These are phyloP conservation scores for Vicugna pacos DNA, from an alignment of 2,113 vertebrate genomes.

Conservation along the genomic window DNA sequence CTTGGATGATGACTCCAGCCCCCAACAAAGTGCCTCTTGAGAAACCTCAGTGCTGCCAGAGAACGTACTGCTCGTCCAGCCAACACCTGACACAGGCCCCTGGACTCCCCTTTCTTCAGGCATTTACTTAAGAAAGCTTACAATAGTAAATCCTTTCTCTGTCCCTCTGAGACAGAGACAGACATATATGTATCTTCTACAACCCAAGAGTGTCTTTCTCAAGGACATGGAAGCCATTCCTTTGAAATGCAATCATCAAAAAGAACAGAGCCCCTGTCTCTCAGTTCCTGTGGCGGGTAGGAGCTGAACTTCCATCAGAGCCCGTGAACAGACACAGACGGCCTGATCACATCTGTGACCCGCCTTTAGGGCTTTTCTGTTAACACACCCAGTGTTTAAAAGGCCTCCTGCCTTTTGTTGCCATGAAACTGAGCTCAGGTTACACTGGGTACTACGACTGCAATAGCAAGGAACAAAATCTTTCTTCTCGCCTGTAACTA, in stretches of 20 bases:
- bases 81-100: neutral
- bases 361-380: neutral
- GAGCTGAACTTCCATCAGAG: neutral
- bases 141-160: neutral
- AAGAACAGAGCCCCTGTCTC: neutral
- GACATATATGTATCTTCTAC: neutral
- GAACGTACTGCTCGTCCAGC: neutral
- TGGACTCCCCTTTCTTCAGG: neutral
- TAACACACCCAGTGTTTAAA: neutral
- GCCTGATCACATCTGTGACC: neutral
- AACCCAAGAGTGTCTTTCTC: neutral
- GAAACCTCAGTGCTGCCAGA: neutral
- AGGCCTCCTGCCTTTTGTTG: neutral
- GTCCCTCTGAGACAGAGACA: neutral
- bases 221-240: neutral
- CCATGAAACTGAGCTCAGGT: neutral
- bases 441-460: neutral
- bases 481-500: neutral
- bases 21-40: neutral
- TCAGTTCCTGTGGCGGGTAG: neutral
- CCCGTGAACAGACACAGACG: neutral
- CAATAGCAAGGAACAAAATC: neutral
- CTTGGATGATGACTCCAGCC: neutral
- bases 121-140: neutral
- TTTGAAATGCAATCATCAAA: neutral